phyloP scores from a whole-genome alignment of 2,888 invertebrate genomes.

The Pocota personata region DNA sequence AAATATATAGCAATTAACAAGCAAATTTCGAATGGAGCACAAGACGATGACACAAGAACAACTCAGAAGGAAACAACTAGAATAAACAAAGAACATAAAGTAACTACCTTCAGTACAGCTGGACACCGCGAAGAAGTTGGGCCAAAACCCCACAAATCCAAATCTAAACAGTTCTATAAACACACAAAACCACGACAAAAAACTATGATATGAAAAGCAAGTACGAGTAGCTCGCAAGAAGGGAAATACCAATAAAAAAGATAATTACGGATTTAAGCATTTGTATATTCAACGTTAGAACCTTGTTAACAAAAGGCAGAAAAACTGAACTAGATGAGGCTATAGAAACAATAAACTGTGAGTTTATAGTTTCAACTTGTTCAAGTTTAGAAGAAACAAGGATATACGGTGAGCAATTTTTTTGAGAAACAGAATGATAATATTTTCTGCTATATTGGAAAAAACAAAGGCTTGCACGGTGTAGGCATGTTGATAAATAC shows the following conservation, averaged over 20 bases:
- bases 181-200: background rate
- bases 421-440: background rate
- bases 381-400: too few relatives aligned
- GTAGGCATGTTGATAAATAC: background rate
- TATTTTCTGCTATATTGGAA: background rate
- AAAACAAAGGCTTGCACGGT: background rate
- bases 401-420: background rate
- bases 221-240: too few relatives aligned
- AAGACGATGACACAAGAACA: background rate
- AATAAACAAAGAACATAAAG: background rate
- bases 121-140: constrained; percentile 44
- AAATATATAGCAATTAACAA: background rate
- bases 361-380: too few relatives aligned
- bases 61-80: background rate
- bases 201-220: background rate
- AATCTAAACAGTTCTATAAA: constrained; percentile 8
- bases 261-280: too few relatives aligned
- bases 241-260: background rate
- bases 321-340: background rate
- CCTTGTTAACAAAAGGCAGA: background rate
- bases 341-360: background rate
- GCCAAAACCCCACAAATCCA: constrained; percentile 22
- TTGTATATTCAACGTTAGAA: background rate
- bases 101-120: constrained; percentile 25
- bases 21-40: background rate